phyloP scores from a whole-genome alignment of 2,888 invertebrate genomes.

The Orthosia incerta region DNA sequence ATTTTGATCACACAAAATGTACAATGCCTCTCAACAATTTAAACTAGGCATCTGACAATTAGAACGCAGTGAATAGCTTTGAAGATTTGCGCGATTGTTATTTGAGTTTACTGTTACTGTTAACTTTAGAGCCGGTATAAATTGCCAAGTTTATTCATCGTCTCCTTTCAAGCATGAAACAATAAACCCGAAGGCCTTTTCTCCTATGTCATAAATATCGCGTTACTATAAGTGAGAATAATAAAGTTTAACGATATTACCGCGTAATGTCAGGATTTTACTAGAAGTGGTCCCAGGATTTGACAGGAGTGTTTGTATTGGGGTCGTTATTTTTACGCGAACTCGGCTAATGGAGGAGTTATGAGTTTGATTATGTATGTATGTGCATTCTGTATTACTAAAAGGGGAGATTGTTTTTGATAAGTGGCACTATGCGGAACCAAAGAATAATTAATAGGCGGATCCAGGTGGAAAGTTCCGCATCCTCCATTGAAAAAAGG shows the following conservation, averaged over 20 bases:
- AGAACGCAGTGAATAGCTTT: slow-evolving; percentile 65
- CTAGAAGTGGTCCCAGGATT: slow-evolving; percentile 50
- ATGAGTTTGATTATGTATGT: not conserved
- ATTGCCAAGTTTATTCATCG: slow-evolving; percentile 84
- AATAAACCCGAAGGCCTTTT: slow-evolving; percentile 82
- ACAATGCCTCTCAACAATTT: slow-evolving; percentile 31
- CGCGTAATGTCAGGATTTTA: slow-evolving; percentile 72
- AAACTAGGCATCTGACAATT: slow-evolving; percentile 59
- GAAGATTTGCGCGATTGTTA: slow-evolving; percentile 77
- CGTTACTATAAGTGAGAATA: slow-evolving; percentile 85
- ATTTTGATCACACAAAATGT: slow-evolving; percentile 13
- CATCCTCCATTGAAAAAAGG: too few species aligned
- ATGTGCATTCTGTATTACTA: not conserved
- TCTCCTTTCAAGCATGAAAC: slow-evolving; percentile 82
- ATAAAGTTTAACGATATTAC: slow-evolving; percentile 85
- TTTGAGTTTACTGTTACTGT: slow-evolving; percentile 75
- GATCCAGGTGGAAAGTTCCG: too few species aligned
- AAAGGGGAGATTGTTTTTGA: slow-evolving; percentile 13
- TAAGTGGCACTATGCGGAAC: not conserved
- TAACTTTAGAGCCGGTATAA: slow-evolving; percentile 82
- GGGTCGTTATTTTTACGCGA: slow-evolving; percentile 39
- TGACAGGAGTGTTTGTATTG: slow-evolving; percentile 47
- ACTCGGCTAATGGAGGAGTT: slow-evolving; percentile 40
- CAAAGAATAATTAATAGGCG: too few species aligned
- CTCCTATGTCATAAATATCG: slow-evolving; percentile 85